These are phyloP conservation scores for Rhynchotus rufescens DNA, from an alignment of 2,797 vertebrate species.

Conservation along the genomic window DNA sequence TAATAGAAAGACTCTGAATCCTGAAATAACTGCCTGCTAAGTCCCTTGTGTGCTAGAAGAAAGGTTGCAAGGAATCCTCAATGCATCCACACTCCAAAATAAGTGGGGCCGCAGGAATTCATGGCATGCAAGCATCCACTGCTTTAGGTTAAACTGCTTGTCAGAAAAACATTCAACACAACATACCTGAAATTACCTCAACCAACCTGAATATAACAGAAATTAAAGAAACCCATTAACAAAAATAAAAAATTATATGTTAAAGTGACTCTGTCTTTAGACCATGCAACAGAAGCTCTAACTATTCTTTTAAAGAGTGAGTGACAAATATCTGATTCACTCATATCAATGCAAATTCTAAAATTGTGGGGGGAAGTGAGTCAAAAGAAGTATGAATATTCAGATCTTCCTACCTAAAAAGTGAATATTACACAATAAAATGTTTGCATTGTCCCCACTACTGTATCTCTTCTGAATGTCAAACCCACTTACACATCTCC, in stretches of 20 bases:
- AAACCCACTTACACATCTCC: background rate
- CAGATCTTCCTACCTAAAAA: slow-evolving; percentile 12
- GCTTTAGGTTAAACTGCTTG: background rate
- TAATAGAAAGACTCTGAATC: background rate
- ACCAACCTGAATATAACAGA: background rate
- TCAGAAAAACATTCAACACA: background rate
- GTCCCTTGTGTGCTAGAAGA: background rate
- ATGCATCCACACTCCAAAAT: background rate
- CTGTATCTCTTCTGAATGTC: slow-evolving; percentile 24
- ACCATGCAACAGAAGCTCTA: background rate
- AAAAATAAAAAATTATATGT: background rate
- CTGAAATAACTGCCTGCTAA: background rate
- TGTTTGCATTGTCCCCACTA: slow-evolving; percentile 44
- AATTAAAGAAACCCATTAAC: background rate
- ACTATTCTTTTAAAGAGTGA: slow-evolving; percentile 32
- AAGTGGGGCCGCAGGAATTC: background rate
- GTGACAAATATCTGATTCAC: slow-evolving; percentile 59
- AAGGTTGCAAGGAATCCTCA: background rate
- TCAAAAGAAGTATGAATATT: slow-evolving; percentile 58
- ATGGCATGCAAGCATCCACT: background rate
- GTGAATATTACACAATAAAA: slow-evolving; percentile 56
- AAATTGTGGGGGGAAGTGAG: slow-evolving; percentile 50
- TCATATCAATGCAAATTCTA: slow-evolving; percentile 39
- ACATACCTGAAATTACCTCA: background rate
- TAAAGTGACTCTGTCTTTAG: slow-evolving; percentile 3